Evolutionary conservation across 2,888 invertebrate species (phyloP), one percentile per base, ranked within the genome.

Genomic region (Orthosia gracilis): DNA sequence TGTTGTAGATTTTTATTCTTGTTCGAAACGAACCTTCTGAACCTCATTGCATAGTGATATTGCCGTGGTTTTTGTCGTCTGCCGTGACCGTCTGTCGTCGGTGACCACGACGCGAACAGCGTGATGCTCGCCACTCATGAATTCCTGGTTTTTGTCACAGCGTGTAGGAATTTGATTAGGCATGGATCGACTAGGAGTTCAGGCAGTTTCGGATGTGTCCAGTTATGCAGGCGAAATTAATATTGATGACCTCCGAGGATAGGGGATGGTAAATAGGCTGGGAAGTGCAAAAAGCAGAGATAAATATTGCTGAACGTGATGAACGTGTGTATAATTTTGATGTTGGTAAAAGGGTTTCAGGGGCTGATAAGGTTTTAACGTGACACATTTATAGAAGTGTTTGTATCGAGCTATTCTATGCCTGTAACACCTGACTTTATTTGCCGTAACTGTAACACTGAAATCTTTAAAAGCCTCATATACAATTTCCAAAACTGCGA

Each of bases 91-190:
- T 73, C 73, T 70, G 69, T 61, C 80, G 82, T 67, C 73, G 79
- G 72, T 73, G 77, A 73, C 78, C 70, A 79, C 78, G 82, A 89
- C 86, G 87, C 86, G 83, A 73, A 68, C 80, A 79, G 88, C 87
- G 90, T 87, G 91, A 87, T 88, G 82, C 73, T 85, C 86, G 84
- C 83, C 87, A 83, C 88, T 85, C 78, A 69, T 76, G 76, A 81
- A 76, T 72, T 45, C 82, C 82, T 70, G 76, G 82, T 82, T 85
- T 81, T 81, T 81, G 59, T 73, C 85, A 65, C 59, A 55, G 47
- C 57, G 69, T 82, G 82, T 76, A 75, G 65, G 84, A 84, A 75
- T 84, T 84, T 80, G 81, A 84, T 84, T 80, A 80, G 81, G 50
- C 64, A 61, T 26, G 66, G 52, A 75, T 55, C 68, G 15, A 80